Evolutionary conservation across 2,888 invertebrate genomes (phyloP), one percentile per base, ranked within the genome.

Genomic region (Eupelmus urozonus): DNA sequence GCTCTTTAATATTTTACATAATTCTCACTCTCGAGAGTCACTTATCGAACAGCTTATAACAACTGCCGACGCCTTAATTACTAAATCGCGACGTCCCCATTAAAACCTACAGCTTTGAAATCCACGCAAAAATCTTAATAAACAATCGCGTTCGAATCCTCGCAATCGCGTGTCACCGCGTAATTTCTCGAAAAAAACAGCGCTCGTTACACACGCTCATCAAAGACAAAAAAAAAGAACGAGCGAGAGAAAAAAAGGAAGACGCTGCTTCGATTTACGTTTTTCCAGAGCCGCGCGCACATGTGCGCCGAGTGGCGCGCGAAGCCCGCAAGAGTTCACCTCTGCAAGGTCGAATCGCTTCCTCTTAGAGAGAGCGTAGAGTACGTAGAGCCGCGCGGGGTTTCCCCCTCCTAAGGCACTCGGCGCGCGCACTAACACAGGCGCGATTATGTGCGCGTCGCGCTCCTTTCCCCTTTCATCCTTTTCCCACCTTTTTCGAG

Each of bases 291-390:
- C 34, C 34, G 34, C 34, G 13, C 62, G 18, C n/a, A 60, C 18
- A 34, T 18, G n/a, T 49, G n/a, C n/a, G n/a, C n/a, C n/a, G n/a
- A n/a, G n/a, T n/a, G n/a, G n/a, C n/a, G n/a, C 20, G 60, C 65
- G 83, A 84, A 84, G 81, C 83, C 81, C 78, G 78, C 81, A 82
- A 85, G 84, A 81, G 84, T 84, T 85, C 81, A 82, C 84, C 85
- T 85, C 81, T 66, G 57, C 84, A 86, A 86, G 86, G 85, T 86
- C 85, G 81, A 60, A 79, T 69, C 80, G 81, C 84, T 85, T 86
- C 82, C 83, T 82, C 81, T 71, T 78, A 74, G 79, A 79, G 27
- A 62, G 70, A 72, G 29, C 34, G 51, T 63, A 20, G 55, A 42
- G n/a, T n/a, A n/a, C n/a, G n/a, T n/a, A n/a, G n/a, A n/a, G n/a